Conservation (phyloP, 2,888 invertebrate genomes). For the Hyalella azteca region DNA sequence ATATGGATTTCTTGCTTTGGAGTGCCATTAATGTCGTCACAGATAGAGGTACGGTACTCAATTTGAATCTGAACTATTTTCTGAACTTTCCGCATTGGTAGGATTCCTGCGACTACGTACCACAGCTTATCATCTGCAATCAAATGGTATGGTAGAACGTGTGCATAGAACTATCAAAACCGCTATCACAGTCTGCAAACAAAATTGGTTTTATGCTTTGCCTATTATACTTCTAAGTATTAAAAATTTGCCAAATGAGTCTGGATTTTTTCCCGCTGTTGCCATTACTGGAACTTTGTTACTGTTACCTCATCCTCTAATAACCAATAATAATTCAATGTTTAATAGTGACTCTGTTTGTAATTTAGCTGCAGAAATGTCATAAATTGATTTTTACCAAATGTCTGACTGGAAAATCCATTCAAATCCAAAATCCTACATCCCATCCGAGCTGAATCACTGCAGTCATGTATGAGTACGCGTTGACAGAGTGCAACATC, state of each 20-base stretch:
- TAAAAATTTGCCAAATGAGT: neutral
- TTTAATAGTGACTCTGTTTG: too few species aligned
- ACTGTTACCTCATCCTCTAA: neutral
- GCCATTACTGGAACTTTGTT: neutral
- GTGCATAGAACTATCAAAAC: too few species aligned
- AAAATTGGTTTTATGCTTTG: conserved; percentile 60
- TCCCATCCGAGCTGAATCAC: neutral
- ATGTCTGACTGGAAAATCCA: too few species aligned
- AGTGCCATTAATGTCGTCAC: conserved; percentile 61
- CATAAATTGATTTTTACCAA: too few species aligned
- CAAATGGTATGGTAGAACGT: conserved; percentile 64
- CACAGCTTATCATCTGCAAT: conserved; percentile 60
- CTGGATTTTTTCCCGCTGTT: neutral
- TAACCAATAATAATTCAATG: too few species aligned
- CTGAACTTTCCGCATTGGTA: conserved; percentile 37
- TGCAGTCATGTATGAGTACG: too few species aligned
- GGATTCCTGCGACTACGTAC: conserved; percentile 44
- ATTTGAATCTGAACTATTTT: conserved; percentile 60
- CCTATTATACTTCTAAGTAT: too few species aligned
- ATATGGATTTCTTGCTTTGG: conserved; percentile 63
- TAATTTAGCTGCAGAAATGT: conserved; percentile 10
- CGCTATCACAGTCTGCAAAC: conserved; percentile 60
- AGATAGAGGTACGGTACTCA: conserved; percentile 61
- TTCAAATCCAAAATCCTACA: neutral
- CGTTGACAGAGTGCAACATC: too few species aligned